Base-by-base conservation (phyloP, 2,797 vertebrate species). In the Nasua narica region DNA sequence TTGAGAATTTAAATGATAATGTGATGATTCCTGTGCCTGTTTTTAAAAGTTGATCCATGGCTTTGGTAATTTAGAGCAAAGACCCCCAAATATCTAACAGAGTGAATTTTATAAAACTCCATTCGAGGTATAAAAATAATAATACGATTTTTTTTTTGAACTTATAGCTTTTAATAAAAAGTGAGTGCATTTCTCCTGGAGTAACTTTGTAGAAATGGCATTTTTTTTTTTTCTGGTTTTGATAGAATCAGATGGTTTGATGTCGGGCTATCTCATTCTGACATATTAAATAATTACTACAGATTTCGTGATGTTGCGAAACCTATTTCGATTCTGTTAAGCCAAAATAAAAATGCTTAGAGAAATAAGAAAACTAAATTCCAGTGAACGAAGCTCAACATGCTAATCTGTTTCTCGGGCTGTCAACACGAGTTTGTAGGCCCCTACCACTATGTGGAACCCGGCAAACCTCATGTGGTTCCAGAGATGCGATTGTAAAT, bases 71-170 rank as follows among this genome's bases (percentile, higher is more conserved):
- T 50, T 88, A 82, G 77, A 91, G 5, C 25, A 77, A 93, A 91
- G 82, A 50, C 9, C 21, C 16, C 14, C 7, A 74, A 77, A 35
- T 54, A 85, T 74, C 35, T 46, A 84, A 81, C 10, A 91, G 13
- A 67, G 23, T 40, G 2, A 92, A 69, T 88, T 81, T 86, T 97
- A 83, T 96, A 98, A 98, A 97, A 87, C 90, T 97, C 84, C 79
- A 90, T 95, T 96, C 97, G 87, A 97, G 95, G 97, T 88, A 98
- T 92, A 97, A 97, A 97, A 97, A 98, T 97, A 23, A 97, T 93
- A 87, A 25, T 27, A 25, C 13, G n/a, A n/a, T 13, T n/a, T 72
- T 48, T 43, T 43, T 79, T 94, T 92, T 76, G 1, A 72, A 65
- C 5, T 46, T 83, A 60, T 0, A 4, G 70, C 69, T 81, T 83